phyloP scores from a whole-genome alignment of 2,888 invertebrate species.

The Mechanitis mazaeus region DNA sequence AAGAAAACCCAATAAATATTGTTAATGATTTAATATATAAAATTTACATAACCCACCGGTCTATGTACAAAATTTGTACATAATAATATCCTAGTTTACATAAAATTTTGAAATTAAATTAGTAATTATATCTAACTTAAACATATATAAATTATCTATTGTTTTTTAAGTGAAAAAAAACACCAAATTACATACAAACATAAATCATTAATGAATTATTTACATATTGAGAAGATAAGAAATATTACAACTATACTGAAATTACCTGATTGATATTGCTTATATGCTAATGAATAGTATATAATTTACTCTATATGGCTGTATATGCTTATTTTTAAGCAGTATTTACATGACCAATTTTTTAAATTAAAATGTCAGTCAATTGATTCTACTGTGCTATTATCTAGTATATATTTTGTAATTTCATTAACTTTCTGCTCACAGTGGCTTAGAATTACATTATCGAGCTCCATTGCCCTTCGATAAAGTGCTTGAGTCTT shows the following conservation, averaged over 20 bases:
- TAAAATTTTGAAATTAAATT: not conserved
- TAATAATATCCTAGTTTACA: constrained; percentile 9
- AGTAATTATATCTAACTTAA: not conserved
- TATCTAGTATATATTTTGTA: constrained; percentile 58
- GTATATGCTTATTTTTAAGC: too few relatives aligned
- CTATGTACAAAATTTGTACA: constrained; percentile 21
- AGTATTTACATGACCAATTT: not conserved
- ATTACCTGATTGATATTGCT: not conserved
- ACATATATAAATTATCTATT: constrained; percentile 1
- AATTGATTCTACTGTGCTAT: constrained; percentile 50
- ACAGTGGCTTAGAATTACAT: constrained; percentile 47
- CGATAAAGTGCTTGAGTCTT: constrained; percentile 46
- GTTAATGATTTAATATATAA: constrained; percentile 12
- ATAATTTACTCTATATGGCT: not conserved
- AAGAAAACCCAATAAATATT: not conserved
- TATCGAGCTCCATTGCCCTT: constrained; percentile 49
- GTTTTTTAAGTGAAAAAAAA: constrained; percentile 4
- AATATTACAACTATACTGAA: not conserved
- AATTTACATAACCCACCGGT: constrained; percentile 19
- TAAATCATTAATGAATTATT: not conserved
- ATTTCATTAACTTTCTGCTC: constrained; percentile 50
- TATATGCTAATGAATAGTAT: not conserved
- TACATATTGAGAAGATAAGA: not conserved
- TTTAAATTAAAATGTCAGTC: constrained; percentile 27
- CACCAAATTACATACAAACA: constrained; percentile 1